Evolutionary conservation across 1,140 invertebrate genomes (phyloP).

Genomic region (Monochamus saltuarius): DNA sequence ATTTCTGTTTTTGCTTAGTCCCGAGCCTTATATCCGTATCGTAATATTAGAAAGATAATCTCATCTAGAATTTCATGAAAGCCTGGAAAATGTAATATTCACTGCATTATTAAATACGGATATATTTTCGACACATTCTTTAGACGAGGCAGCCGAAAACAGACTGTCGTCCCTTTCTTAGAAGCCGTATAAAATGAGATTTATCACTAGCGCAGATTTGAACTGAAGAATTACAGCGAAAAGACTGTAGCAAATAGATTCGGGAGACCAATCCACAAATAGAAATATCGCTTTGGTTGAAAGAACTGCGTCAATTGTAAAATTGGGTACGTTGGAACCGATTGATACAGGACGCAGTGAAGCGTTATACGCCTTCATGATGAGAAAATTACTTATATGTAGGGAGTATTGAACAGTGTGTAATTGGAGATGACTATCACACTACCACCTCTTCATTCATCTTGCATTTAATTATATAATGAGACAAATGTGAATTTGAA

Average conservation of each 20-base stretch:
- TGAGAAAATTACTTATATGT: no score
- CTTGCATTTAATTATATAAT: no score
- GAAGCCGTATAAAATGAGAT: slow-evolving; percentile 32
- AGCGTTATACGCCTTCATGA: no score
- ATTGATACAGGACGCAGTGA: no score
- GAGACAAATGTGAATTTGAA: no score
- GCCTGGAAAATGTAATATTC: slow-evolving; percentile 16
- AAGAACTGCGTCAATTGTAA: slow-evolving; percentile 34
- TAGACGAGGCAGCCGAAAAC: slow-evolving; percentile 17
- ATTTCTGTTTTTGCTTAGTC: slow-evolving; percentile 16
- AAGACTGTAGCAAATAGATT: slow-evolving; percentile 34
- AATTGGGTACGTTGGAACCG: slow-evolving; percentile 20
- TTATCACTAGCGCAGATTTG: slow-evolving; percentile 34
- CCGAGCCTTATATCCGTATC: background rate
- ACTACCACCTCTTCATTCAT: no score
- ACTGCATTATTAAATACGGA: slow-evolving; percentile 20
- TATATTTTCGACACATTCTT: slow-evolving; percentile 21
- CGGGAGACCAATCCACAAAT: slow-evolving; percentile 33
- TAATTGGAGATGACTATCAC: no score
- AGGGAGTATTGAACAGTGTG: no score
- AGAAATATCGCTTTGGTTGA: slow-evolving; percentile 32
- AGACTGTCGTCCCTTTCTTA: slow-evolving; percentile 23
- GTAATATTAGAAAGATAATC: slow-evolving; percentile 17
- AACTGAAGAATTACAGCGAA: slow-evolving; percentile 32
- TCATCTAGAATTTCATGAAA: slow-evolving; percentile 19